Evolutionary conservation across 2,113 vertebrate species (phyloP), one percentile per base, ranked within the genome.

Genomic region (Pica pica): DNA sequence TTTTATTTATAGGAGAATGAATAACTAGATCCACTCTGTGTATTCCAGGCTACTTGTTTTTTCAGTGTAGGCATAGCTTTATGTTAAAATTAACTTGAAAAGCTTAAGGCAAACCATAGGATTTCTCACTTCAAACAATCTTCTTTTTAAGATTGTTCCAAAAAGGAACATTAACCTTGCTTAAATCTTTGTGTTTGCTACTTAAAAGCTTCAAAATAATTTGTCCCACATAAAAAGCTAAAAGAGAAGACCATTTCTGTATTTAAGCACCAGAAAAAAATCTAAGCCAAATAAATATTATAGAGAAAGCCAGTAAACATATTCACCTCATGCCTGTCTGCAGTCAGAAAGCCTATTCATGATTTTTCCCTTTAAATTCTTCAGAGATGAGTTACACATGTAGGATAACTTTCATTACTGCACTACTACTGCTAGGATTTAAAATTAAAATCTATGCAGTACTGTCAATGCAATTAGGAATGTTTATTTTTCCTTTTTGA

Each of bases 331-430:
- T 79, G 46, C 11, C 9, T 65, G 16, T 69, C 33, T 89, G 27
- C 41, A 87, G 67, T 65, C 70, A 73, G 41, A 42, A 87, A 85
- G 13, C 15, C 9, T 81, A 21, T 86, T 85, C 60, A 14, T 92
- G 52, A 76, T 93, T 84, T 80, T 52, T 47, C 41, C 68, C 59
- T 95, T 69, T 91, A 87, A 89, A 92, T 91, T 88, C 33, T 70
- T 77, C 64, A 53, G 17, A 50, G 68, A 30, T 8, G 1, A 90
- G 44, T 65, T 83, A 89, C 61, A 71, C 19, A 33, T 6, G 8
- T 35, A 89, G 27, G 70, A 81, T 70, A 73, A 52, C 31, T 80
- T 91, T 89, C 18, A 59, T 80, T 76, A 30, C 9, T 87, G 47
- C 33, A 33, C 41, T 91, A 52, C 35, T 13, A 59, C 15, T 80